Base-by-base conservation (phyloP, 2,888 invertebrate species). In the Ichneumon xanthorius region DNA sequence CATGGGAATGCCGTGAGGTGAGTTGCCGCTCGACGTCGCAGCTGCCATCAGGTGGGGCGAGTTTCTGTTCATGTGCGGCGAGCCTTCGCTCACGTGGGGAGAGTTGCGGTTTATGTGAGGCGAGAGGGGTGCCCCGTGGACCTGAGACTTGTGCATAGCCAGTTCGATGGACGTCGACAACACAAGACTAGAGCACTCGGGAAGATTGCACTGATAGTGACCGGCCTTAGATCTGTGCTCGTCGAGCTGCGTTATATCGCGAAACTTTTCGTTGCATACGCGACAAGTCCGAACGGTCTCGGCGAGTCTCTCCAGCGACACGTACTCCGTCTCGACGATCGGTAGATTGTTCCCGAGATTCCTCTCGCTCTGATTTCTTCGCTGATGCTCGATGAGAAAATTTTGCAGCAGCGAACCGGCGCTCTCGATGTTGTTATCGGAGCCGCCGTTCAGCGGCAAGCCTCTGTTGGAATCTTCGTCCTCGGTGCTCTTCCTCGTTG, bases 251-350 rank as follows among this genome's bases (percentile, higher is more conserved):
- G 95, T 93, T 63, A 95, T 93, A 86, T 95, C 95, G 19, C 95
- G 95, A 91, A 95, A 96, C 84, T 95, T 95, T 45, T 95, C 95
- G 87, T 95, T 96, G 90, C 96, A 96, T 1, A 95, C 94, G 9
- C 96, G 95, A 90, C 96, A 96, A 0, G 95, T 95, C 83, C 95
- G 95, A 76, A 95, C 95, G 0, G 95, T 95, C 1, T 94, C 94
- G 0, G 96, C 96, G 87, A 96, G 93, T 40, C 95, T 95, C 84
- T 96, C 96, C 85, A 96, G 92, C 0, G 96, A 96, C 86, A 96
- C 96, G 89, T 96, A 96, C 93, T 96, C 96, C 84, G 95, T 96
- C 82, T 94, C 94, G 5, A 89, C 89, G 0, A 90, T 91, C 1
- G 90, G 87, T 16, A 86, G 65, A 65, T 67, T 84, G 55, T 78